Base-by-base conservation (phyloP, 1,140 invertebrate species). In the Subanguina moxae region DNA sequence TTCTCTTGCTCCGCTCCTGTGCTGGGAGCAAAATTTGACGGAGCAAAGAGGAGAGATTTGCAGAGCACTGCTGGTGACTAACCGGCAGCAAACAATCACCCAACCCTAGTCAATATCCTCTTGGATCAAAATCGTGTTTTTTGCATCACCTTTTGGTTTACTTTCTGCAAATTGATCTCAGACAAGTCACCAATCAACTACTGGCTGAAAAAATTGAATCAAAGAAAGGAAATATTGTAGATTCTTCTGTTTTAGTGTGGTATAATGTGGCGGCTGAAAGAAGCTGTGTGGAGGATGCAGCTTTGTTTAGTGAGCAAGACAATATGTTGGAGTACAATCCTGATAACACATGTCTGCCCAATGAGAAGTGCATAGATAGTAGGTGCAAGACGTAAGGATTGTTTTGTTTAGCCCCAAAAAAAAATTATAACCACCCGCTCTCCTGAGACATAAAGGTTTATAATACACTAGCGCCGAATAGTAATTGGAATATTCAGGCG, bases 351-450 rank as follows among this genome's bases (percentile, higher is more conserved):
- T 80, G 78, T 57, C 68, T 80, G 21, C 78, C 78, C 13, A 81
- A 72, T 61, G 78, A 80, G 48, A 80, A 75, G 30, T 80, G 78
- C 57, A 77, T 80, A 32, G 59, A 81, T 48, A 76, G 74, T 58
- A 65, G 68, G 32, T 80, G 78, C 56, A 76, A 70, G 70, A 71
- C 68, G 75, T 80, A 57, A 67, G 75, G 46, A 21, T 62, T 71
- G 1, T 25, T 17, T 0, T n/a, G n/a, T n/a, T n/a, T n/a, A n/a
- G n/a, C n/a, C n/a, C n/a, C n/a, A n/a, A n/a, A n/a, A n/a, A n/a
- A n/a, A n/a, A n/a, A n/a, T n/a, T n/a, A n/a, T n/a, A n/a, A n/a
- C n/a, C n/a, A n/a, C n/a, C n/a, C n/a, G n/a, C n/a, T n/a, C n/a
- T n/a, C n/a, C n/a, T n/a, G n/a, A n/a, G n/a, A n/a, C n/a, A n/a